Evolutionary conservation across 2,888 invertebrate species (phyloP).

Genomic region (Sisyra terminalis): DNA sequence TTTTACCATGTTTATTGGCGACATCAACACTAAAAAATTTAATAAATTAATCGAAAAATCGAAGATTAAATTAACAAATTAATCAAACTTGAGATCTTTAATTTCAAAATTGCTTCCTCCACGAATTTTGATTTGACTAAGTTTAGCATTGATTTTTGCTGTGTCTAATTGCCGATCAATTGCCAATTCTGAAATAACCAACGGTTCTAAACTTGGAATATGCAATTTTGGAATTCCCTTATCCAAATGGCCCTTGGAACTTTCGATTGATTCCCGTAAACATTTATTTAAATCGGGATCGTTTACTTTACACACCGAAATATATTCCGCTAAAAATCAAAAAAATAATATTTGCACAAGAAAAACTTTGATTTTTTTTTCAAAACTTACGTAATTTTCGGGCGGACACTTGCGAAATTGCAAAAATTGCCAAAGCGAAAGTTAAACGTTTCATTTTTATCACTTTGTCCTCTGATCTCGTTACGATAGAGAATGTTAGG

Average conservation of each 20-base stretch:
- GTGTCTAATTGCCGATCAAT: constrained; percentile 52
- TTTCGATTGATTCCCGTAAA: constrained; percentile 38
- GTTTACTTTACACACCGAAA: constrained; percentile 46
- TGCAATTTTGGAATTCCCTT: constrained; percentile 49
- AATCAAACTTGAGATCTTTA: constrained; percentile 47
- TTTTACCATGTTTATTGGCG: constrained; percentile 28
- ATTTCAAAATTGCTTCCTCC: constrained; percentile 48
- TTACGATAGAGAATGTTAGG: too few species aligned
- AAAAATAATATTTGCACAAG: too few species aligned
- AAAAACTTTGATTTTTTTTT: too few species aligned
- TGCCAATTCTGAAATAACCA: constrained; percentile 46
- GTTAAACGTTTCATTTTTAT: constrained; percentile 11
- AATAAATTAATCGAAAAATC: constrained; percentile 4
- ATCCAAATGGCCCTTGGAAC: constrained; percentile 35
- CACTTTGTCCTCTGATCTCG: constrained; percentile 1
- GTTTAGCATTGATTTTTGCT: constrained; percentile 47
- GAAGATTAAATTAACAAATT: constrained; percentile 13
- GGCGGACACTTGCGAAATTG: constrained; percentile 1
- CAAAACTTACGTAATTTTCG: constrained; percentile 10
- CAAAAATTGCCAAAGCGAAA: constrained; percentile 9
- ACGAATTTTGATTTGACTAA: constrained; percentile 42
- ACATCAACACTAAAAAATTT: constrained; percentile 19
- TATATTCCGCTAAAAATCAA: constrained; percentile 52
- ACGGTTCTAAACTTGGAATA: constrained; percentile 55
- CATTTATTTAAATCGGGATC: constrained; percentile 46